phyloP scores from a whole-genome alignment of 1,140 invertebrate genomes.

The Hermetia illucens region DNA sequence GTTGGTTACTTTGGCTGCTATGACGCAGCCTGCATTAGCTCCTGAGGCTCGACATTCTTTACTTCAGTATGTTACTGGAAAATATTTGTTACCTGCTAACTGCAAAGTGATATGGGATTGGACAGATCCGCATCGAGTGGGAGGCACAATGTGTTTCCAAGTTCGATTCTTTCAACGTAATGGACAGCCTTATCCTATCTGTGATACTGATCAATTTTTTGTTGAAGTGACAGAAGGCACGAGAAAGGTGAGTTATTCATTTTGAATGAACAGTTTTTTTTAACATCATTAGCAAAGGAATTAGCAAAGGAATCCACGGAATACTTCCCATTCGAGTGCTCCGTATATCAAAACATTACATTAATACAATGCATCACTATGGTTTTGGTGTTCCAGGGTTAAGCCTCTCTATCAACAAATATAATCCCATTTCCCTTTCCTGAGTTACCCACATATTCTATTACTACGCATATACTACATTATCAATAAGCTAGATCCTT shows the following conservation, averaged over 20 bases:
- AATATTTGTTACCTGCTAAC: slow-evolving; percentile 75
- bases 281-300: no score
- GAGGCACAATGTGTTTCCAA: slow-evolving; percentile 78
- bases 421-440: no score
- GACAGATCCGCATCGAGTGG: slow-evolving; percentile 74
- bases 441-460: no score
- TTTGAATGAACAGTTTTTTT: no score
- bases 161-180: slow-evolving; percentile 85
- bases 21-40: slow-evolving; percentile 71
- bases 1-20: slow-evolving; percentile 68
- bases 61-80: slow-evolving; percentile 80
- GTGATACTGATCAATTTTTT: slow-evolving; percentile 75
- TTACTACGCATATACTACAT: no score
- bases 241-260: slow-evolving; percentile 44
- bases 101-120: slow-evolving; percentile 67
- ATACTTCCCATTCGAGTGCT: no score
- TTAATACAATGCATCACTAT: neutral
- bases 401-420: no score
- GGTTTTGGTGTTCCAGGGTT: neutral
- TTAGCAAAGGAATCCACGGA: no score
- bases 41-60: slow-evolving; percentile 77
- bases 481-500: no score
- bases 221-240: slow-evolving; percentile 74
- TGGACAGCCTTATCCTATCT: slow-evolving; percentile 82
- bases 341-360: no score